Percentiles rank a stretch among this genome's conserved stretches.
phyloP scores from a whole-genome alignment of 2,113 vertebrate genomes.

The Anolis sagrei region DNA sequence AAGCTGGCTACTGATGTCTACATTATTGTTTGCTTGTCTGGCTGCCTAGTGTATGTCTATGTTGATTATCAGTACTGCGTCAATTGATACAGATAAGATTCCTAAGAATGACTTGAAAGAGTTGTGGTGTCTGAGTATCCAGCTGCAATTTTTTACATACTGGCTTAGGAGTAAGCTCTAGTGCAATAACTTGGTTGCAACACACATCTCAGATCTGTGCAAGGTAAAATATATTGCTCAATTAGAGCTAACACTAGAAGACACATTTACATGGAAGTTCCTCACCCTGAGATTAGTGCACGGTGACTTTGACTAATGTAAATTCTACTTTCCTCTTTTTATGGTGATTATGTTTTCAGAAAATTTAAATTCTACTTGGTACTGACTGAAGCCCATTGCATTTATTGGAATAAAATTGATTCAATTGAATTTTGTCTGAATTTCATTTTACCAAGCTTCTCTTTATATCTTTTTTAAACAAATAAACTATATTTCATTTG shows the following conservation, averaged over 20 bases:
- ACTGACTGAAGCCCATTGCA: background rate
- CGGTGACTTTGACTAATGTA: background rate
- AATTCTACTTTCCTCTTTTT: background rate
- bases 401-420: background rate
- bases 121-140: no score
- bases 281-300: background rate
- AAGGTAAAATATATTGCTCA: no score
- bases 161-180: no score
- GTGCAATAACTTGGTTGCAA: background rate
- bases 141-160: background rate
- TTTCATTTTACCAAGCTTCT: background rate
- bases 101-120: no score
- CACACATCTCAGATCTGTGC: background rate
- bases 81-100: no score
- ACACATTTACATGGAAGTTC: background rate
- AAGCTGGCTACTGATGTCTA: no score
- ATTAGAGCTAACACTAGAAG: background rate
- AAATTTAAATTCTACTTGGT: background rate
- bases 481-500: slow-evolving; percentile 6
- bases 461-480: background rate
- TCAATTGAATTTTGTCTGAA: background rate
- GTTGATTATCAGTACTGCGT: no score
- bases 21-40: no score
- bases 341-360: background rate
- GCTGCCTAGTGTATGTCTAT: no score